These are phyloP conservation scores for Channa maculata DNA, from an alignment of 2,113 vertebrate species.

Conservation along the genomic window DNA sequence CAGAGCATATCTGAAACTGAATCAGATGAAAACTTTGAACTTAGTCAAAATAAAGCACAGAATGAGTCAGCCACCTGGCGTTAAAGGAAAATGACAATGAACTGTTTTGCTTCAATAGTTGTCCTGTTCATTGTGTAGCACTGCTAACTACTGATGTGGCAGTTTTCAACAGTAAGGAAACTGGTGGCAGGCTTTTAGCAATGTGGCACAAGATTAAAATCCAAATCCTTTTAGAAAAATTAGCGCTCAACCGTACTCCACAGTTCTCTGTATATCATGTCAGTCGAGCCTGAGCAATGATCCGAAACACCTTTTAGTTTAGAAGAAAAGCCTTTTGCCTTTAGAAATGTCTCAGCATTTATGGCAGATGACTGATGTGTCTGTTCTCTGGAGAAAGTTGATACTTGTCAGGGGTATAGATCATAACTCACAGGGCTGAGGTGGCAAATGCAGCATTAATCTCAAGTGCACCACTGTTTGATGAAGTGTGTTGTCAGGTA, in stretches of 20 bases:
- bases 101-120: constrained; percentile 58
- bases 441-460: constrained; percentile 55
- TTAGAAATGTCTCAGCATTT: constrained; percentile 68
- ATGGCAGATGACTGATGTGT: constrained; percentile 69
- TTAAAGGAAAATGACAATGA: constrained; percentile 32
- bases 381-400: constrained; percentile 72
- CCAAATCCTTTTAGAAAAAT: constrained; percentile 82
- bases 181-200: constrained; percentile 75
- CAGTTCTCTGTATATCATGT: constrained; percentile 73
- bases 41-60: constrained; percentile 55
- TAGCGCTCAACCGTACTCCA: constrained; percentile 62
- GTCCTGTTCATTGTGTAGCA: constrained; percentile 41
- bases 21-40: constrained; percentile 44
- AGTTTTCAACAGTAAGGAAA: constrained; percentile 65
- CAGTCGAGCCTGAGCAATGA: constrained; percentile 70
- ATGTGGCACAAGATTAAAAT: constrained; percentile 75
- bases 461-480: constrained; percentile 74
- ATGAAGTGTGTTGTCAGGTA: constrained; percentile 63
- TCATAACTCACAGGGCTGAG: constrained; percentile 74
- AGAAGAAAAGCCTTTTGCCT: constrained; percentile 58
- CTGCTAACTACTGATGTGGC: constrained; percentile 61
- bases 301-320: constrained; percentile 69
- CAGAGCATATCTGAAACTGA: constrained; percentile 45
- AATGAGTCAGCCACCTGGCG: constrained; percentile 65
- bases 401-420: constrained; percentile 67